A percentile compares a stretch with the other conserved stretches of the same genome.
phyloP scores from a whole-genome alignment of 1,140 invertebrate species.

The Procambarus virginalis region DNA sequence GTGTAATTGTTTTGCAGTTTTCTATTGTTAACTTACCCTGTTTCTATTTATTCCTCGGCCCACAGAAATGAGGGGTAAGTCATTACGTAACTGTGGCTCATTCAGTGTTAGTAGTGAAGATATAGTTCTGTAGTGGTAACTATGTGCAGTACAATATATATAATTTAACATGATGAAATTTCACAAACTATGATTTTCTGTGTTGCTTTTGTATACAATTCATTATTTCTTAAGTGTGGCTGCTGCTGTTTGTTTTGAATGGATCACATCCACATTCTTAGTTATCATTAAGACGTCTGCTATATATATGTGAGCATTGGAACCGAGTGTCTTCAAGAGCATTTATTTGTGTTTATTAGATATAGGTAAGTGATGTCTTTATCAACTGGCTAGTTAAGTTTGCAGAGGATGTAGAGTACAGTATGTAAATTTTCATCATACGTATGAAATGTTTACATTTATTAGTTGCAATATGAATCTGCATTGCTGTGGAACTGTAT shows the following conservation, averaged over 20 bases:
- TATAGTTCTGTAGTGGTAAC: slow-evolving; percentile 10
- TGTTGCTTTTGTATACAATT: neutral
- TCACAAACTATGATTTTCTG: neutral
- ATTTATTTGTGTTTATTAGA: too few relatives aligned
- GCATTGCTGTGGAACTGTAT: too few relatives aligned
- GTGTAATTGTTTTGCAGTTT: neutral
- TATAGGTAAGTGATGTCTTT: too few relatives aligned
- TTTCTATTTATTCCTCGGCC: slow-evolving; percentile 28
- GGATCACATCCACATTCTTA: slow-evolving; percentile 18
- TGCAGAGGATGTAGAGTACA: too few relatives aligned
- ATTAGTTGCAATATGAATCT: too few relatives aligned
- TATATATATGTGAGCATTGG: neutral
- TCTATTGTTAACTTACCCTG: neutral
- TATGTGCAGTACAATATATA: neutral
- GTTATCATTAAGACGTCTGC: neutral
- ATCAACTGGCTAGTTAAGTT: too few relatives aligned
- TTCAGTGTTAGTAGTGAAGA: slow-evolving; percentile 16
- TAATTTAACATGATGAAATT: neutral
- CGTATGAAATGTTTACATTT: too few relatives aligned
- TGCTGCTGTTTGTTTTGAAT: neutral
- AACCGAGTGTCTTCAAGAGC: too few relatives aligned
- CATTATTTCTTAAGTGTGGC: neutral
- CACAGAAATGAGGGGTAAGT: slow-evolving; percentile 61
- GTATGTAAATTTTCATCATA: too few relatives aligned
- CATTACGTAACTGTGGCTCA: slow-evolving; percentile 7